A percentile compares a stretch with the other conserved stretches of the same genome.
Evolutionary conservation across 2,797 vertebrate species (phyloP).

Genomic region (Nasua narica): DNA sequence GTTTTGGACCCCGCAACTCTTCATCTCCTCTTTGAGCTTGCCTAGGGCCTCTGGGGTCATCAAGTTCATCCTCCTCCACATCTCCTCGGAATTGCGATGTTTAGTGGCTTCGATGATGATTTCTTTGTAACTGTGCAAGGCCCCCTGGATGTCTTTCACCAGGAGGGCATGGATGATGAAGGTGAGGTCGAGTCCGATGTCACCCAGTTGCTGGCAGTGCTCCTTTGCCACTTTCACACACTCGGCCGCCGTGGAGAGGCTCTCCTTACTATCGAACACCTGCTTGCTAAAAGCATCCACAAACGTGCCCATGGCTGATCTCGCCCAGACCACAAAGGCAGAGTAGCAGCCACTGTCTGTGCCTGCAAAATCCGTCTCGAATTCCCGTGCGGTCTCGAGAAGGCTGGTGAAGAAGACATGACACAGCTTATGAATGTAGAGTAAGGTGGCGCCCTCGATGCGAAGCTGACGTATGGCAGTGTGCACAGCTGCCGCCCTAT

Average conservation of each 20-base stretch:
- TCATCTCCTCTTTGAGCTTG: constrained; percentile 98
- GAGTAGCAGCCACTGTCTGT: constrained; percentile 94
- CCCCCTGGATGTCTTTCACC: constrained; percentile 94
- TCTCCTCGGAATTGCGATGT: constrained; percentile 98
- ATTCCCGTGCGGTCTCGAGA: constrained; percentile 96
- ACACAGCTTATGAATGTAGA: constrained; percentile 99
- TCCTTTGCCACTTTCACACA: constrained; percentile 98
- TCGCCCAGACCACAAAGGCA: constrained; percentile 96
- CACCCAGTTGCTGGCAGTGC: constrained; percentile 95
- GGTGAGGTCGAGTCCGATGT: constrained; percentile 97
- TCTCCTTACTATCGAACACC: constrained; percentile 99
- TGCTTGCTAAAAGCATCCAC: constrained; percentile 98
- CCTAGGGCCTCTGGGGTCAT: constrained; percentile 97
- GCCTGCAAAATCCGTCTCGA: constrained; percentile 93
- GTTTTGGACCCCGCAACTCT: constrained; percentile 88
- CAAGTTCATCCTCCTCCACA: constrained; percentile 98
- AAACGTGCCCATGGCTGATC: constrained; percentile 93
- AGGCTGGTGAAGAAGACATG: constrained; percentile 98
- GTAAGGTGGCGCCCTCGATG: constrained; percentile 96
- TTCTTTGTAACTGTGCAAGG: constrained; percentile 95
- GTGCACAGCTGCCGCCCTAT: constrained; percentile 93
- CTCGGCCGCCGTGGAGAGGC: constrained; percentile 94
- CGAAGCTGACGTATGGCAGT: constrained; percentile 97
- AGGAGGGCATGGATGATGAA: constrained; percentile 95
- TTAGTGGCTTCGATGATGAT: constrained; percentile 98